Base-by-base conservation (phyloP, 2,797 vertebrate genomes). In the Sarcoramphus papa region DNA sequence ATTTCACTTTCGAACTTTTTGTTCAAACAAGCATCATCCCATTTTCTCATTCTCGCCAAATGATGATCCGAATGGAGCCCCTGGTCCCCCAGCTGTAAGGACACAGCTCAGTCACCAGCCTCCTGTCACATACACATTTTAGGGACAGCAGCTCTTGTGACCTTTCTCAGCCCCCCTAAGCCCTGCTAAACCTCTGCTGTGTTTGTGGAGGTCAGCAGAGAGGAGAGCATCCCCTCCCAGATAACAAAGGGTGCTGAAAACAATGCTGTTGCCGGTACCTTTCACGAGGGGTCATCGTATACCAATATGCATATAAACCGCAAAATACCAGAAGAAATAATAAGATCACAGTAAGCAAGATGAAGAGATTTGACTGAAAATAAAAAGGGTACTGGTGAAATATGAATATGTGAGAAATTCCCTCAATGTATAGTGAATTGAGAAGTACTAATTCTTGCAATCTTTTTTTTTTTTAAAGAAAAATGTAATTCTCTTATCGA, bases 191-290 rank as follows among this genome's bases (percentile, higher is more conserved):
- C 64, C 75, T 68, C 33, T 79, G 16, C 78, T 84, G 65, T 59
- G 41, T 9, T 74, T 91, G 79, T 65, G 54, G 60, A 24, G 57
- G 24, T 37, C 73, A 70, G 45, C 73, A 82, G 85, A 68, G 47
- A 57, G 65, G 28, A 90, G 33, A 56, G 27, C 6, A 14, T 79
- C 80, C 78, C 67, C 82, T 76, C 59, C 53, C 80, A 92, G 60
- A 57, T 62, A 93, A 20, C 57, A 93, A 92, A 96, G 85, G 87
- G 62, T 72, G 57, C 77, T 85, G 73, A 27, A 45, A 93, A 88
- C 68, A 86, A 40, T 78, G 67, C 92, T 87, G 37, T 73, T 92
- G 60, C 59, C 35, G 22, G 23, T 64, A 43, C 65, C 77, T 89
- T 95, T 97, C 65, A 73, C 8, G 20, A 80, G 82, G 56, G 18